Percentiles rank a stretch among this genome's conserved stretches.
Conservation (phyloP, 2,888 invertebrate genomes). For the Rhopalosiphum nymphaeae region DNA sequence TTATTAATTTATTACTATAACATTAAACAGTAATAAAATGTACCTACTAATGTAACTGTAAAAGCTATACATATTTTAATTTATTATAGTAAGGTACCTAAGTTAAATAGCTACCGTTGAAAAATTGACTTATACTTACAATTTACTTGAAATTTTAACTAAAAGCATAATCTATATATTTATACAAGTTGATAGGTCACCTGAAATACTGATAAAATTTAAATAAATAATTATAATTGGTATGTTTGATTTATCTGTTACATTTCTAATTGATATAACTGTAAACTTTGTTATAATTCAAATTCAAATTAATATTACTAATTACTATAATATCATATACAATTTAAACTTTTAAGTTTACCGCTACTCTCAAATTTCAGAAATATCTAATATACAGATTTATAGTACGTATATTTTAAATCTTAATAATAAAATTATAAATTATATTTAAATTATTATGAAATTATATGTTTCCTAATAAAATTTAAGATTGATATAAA, state of each 20-base stretch:
- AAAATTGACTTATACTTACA: background rate
- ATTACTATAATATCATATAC: background rate
- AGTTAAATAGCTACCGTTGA: background rate
- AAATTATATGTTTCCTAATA: background rate
- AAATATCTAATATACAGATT: background rate
- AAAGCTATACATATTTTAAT: background rate
- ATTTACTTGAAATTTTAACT: background rate
- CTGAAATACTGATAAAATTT: background rate
- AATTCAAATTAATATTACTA: background rate
- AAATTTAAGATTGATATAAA: conserved; percentile 18
- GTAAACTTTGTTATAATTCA: background rate
- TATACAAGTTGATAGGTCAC: background rate
- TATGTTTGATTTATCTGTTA: background rate
- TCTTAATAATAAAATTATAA: background rate
- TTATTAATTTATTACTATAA: background rate
- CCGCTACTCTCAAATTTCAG: background rate
- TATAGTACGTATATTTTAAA: background rate
- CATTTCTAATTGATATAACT: background rate
- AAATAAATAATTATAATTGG: background rate
- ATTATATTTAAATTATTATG: background rate
- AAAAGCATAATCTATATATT: background rate
- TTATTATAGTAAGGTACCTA: background rate
- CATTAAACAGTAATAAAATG: background rate
- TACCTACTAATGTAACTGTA: background rate
- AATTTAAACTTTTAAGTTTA: background rate